A percentile compares a stretch with the other conserved stretches of the same genome.
These are phyloP conservation scores for Corvus moneduloides DNA, from an alignment of 2,113 vertebrate genomes.

Conservation along the genomic window DNA sequence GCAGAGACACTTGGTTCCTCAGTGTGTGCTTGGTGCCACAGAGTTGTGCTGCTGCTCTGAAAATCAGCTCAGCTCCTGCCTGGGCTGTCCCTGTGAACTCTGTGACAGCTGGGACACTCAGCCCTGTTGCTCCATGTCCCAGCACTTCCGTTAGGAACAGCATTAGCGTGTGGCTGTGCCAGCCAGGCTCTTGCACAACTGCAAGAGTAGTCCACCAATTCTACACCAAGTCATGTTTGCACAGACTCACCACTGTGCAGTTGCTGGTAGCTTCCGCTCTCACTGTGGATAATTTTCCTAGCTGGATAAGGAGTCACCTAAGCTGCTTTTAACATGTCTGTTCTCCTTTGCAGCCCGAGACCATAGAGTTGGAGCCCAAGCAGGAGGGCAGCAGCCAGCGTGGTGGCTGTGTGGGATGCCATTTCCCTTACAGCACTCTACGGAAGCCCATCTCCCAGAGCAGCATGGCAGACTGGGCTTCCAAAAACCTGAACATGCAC, in stretches of 20 bases:
- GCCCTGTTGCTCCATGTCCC: not conserved
- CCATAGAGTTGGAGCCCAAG: constrained; percentile 72
- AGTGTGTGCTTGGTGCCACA: not conserved
- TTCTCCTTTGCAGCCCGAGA: constrained; percentile 70
- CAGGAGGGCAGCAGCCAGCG: constrained; percentile 72
- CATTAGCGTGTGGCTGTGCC: not conserved
- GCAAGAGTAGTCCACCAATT: not conserved
- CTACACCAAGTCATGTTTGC: not conserved
- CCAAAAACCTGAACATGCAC: constrained; percentile 92
- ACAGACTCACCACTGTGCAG: not conserved
- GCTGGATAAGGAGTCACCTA: not conserved
- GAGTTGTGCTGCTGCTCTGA: not conserved
- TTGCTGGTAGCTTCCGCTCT: not conserved
- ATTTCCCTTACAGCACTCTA: constrained; percentile 79
- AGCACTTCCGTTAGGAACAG: not conserved
- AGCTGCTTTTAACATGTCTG: not conserved
- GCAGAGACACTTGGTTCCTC: not conserved
- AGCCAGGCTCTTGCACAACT: not conserved
- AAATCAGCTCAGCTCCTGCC: not conserved
- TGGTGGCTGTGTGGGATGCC: constrained; percentile 45
- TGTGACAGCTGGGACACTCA: not conserved
- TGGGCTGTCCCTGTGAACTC: not conserved
- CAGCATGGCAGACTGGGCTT: constrained; percentile 91
- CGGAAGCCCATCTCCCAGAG: constrained; percentile 81
- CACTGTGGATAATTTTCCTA: not conserved